Conservation (phyloP, 2,888 invertebrate species). For the Vandiemenella viatica region DNA sequence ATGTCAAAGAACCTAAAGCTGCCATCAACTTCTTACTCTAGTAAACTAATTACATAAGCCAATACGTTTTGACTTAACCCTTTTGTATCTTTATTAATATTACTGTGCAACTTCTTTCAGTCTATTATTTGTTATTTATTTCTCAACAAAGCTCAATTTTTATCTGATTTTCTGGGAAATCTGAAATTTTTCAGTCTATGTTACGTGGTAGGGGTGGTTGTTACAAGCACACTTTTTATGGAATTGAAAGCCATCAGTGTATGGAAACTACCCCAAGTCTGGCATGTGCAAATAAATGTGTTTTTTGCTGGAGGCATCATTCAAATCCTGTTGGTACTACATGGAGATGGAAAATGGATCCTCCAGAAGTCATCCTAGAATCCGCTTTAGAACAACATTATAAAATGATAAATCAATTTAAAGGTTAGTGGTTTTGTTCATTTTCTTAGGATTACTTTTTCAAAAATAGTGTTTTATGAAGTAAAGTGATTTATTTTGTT, state of each 20-base stretch:
- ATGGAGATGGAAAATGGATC: constrained; percentile 42
- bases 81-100: too few relatives aligned
- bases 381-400: constrained; percentile 35
- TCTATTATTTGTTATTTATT: too few relatives aligned
- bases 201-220: constrained; percentile 37
- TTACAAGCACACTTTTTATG: constrained; percentile 44
- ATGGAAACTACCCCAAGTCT: constrained; percentile 43
- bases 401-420: constrained; percentile 35
- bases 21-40: too few relatives aligned
- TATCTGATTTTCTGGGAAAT: not conserved
- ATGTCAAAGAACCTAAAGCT: too few relatives aligned
- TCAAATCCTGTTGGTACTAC: constrained; percentile 40
- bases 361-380: constrained; percentile 33
- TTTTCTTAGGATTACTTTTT: not conserved
- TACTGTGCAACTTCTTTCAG: too few relatives aligned
- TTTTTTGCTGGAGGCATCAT: constrained; percentile 41
- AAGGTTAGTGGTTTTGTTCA: constrained; percentile 24
- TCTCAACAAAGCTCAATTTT: not conserved
- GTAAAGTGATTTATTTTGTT: too few relatives aligned
- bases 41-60: too few relatives aligned
- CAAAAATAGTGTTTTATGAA: too few relatives aligned
- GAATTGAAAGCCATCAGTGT: constrained; percentile 40
- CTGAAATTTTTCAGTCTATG: constrained; percentile 26
- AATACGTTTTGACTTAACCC: too few relatives aligned
- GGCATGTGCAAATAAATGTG: constrained; percentile 44